phyloP scores from a whole-genome alignment of 2,113 vertebrate genomes.

The Dipodomys spectabilis region DNA sequence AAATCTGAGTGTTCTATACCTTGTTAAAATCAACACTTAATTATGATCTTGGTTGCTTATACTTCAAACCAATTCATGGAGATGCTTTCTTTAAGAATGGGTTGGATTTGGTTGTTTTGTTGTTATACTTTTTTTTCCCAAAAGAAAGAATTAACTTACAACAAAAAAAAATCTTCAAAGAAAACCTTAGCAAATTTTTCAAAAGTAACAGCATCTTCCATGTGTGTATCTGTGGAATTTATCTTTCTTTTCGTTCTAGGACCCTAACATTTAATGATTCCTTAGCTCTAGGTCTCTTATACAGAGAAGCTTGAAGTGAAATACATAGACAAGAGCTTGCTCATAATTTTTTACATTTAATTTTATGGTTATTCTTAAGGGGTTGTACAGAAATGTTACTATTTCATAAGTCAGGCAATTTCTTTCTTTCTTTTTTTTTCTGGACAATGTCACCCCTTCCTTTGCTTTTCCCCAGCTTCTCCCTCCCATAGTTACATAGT shows the following conservation, averaged over 20 bases:
- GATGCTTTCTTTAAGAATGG: not conserved
- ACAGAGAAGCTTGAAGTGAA: slow-evolving; percentile 22
- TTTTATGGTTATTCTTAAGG: too few relatives aligned
- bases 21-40: not conserved
- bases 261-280: slow-evolving; percentile 19
- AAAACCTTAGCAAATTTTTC: slow-evolving; percentile 29
- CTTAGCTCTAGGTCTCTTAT: not conserved
- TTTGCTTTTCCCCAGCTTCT: too few relatives aligned
- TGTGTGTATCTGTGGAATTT: not conserved
- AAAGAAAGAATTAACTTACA: not conserved
- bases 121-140: not conserved
- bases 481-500: too few relatives aligned
- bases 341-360: not conserved
- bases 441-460: too few relatives aligned
- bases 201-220: not conserved
- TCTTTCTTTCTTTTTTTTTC: too few relatives aligned
- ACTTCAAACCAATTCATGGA: not conserved
- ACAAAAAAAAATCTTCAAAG: not conserved
- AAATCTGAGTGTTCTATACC: not conserved
- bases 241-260: not conserved
- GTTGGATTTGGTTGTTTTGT: not conserved
- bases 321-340: not conserved
- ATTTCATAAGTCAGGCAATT: too few relatives aligned
- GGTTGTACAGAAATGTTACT: too few relatives aligned
- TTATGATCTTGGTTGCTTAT: not conserved